Evolutionary conservation across 2,113 vertebrate genomes (phyloP).

Genomic region (Pomatorhinus ruficollis): DNA sequence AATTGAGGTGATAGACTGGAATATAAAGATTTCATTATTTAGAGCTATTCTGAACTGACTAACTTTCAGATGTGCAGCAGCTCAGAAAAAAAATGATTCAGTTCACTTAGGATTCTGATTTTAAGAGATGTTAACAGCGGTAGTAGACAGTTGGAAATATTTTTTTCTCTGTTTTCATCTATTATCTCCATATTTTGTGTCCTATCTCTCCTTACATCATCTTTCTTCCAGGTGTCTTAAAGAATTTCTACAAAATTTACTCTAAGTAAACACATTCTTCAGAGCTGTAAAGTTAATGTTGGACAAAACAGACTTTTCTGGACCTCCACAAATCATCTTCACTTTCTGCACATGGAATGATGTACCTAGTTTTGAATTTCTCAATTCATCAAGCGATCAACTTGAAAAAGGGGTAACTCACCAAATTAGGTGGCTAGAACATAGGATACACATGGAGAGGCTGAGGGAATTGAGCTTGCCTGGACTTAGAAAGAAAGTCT

Average conservation of each 20-base stretch:
- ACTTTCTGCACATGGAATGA: background rate
- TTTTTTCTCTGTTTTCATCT: background rate
- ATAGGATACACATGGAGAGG: background rate
- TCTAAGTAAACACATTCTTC: background rate
- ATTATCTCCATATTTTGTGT: background rate
- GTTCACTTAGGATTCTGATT: background rate
- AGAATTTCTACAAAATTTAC: background rate
- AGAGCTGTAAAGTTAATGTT: background rate
- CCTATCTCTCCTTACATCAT: background rate
- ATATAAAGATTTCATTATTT: background rate
- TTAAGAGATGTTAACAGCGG: background rate
- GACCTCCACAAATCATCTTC: background rate
- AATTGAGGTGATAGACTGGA: background rate
- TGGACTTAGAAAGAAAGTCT: background rate
- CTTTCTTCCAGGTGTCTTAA: background rate
- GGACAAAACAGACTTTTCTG: background rate
- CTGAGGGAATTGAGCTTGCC: background rate
- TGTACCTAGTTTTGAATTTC: background rate
- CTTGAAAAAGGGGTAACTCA: background rate
- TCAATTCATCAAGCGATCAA: background rate
- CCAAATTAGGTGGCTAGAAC: background rate
- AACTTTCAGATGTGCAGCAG: background rate
- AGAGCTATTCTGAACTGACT: background rate
- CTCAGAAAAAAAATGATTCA: background rate
- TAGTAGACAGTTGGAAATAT: background rate